These are phyloP conservation scores for Apamea epomidion DNA, from an alignment of 2,888 invertebrate genomes.

Conservation along the genomic window DNA sequence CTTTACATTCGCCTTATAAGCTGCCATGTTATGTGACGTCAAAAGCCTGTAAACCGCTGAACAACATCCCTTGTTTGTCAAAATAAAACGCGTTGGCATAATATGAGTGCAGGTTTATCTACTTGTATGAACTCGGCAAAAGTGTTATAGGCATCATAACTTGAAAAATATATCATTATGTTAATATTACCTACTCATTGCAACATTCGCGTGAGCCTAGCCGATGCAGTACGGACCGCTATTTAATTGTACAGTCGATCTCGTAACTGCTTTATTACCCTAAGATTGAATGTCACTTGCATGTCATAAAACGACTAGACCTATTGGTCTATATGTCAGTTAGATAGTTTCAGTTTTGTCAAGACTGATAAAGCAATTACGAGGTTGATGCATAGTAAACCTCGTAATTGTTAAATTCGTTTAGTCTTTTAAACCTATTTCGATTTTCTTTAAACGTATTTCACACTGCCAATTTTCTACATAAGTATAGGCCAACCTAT, in stretches of 20 bases:
- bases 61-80: too few relatives aligned
- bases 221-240: not conserved
- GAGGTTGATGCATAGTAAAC: not conserved
- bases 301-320: not conserved
- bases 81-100: not conserved
- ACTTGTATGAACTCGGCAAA: not conserved
- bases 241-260: slow-evolving; percentile 7
- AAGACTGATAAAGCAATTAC: not conserved
- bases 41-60: not conserved
- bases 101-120: not conserved
- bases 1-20: not conserved
- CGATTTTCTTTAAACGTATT: not conserved
- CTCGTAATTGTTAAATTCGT: too few relatives aligned
- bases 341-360: not conserved
- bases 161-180: not conserved
- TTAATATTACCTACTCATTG: not conserved
- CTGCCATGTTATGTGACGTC: not conserved
- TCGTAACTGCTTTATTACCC: not conserved
- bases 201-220: not conserved
- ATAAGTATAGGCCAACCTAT: not conserved
- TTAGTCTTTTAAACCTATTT: not conserved
- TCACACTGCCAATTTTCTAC: not conserved
- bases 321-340: too few relatives aligned
- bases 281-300: not conserved
- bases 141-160: not conserved